Evolutionary conservation across 2,797 vertebrate species (phyloP).

Genomic region (Acestrorhynchus altus): DNA sequence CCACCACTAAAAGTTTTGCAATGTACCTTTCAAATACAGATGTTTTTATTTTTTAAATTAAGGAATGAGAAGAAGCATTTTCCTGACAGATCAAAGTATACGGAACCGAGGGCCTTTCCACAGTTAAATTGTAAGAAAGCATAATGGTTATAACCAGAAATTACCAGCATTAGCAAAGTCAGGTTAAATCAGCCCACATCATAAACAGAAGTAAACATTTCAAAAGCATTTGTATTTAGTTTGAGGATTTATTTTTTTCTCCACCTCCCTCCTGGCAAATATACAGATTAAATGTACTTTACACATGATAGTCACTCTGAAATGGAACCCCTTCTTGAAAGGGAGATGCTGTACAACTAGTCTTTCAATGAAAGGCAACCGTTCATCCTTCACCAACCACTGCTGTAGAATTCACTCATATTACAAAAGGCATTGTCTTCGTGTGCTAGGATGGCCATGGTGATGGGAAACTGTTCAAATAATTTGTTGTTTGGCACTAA

Average conservation of each 20-base stretch:
- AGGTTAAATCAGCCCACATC: not conserved
- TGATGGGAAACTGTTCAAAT: not conserved
- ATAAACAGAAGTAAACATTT: not conserved
- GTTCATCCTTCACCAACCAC: not conserved
- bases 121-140: too few species aligned
- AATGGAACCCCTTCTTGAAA: slow-evolving; percentile 16
- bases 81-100: too few species aligned
- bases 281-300: slow-evolving; percentile 30
- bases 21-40: too few species aligned
- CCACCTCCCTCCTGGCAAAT: slow-evolving; percentile 26
- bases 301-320: slow-evolving; percentile 25
- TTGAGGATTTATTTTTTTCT: slow-evolving; percentile 27
- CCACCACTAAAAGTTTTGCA: too few species aligned
- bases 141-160: not conserved
- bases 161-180: too few species aligned
- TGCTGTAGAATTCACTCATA: not conserved
- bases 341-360: slow-evolving; percentile 18
- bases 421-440: slow-evolving; percentile 32
- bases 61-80: too few species aligned
- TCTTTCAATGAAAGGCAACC: slow-evolving; percentile 26
- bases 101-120: too few species aligned
- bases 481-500: slow-evolving; percentile 39
- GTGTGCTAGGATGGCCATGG: slow-evolving; percentile 6
- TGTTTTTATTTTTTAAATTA: too few species aligned
- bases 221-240: slow-evolving; percentile 26